These are phyloP conservation scores for Valencia hispanica DNA, from an alignment of 2,797 vertebrate species.

Conservation along the genomic window DNA sequence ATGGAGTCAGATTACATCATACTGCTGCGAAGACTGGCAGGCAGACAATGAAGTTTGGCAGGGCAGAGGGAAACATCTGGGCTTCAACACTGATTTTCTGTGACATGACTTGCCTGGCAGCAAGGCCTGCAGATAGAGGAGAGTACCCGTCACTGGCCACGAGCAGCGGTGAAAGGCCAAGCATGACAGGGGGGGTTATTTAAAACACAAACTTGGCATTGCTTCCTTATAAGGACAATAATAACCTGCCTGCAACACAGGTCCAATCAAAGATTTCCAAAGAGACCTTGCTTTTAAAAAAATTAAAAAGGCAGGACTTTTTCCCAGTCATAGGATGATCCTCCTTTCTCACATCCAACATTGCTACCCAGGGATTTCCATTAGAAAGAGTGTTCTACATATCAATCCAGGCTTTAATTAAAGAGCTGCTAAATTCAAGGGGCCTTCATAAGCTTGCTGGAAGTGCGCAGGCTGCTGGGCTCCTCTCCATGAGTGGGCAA, in stretches of 20 bases:
- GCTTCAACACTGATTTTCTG: slow-evolving; percentile 62
- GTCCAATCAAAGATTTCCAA: slow-evolving; percentile 16
- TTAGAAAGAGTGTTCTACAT: slow-evolving; percentile 85
- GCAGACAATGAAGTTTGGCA: slow-evolving; percentile 61
- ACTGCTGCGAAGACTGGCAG: slow-evolving; percentile 52
- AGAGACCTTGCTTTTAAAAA: slow-evolving; percentile 33
- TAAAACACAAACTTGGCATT: slow-evolving; percentile 46
- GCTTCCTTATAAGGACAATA: slow-evolving; percentile 34
- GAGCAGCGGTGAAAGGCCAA: slow-evolving; percentile 66
- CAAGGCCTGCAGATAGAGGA: slow-evolving; percentile 41
- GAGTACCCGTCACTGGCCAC: slow-evolving; percentile 46
- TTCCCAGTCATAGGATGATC: slow-evolving; percentile 38
- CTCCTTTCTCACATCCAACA: slow-evolving; percentile 42
- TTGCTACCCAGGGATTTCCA: slow-evolving; percentile 77
- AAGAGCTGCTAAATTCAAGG: slow-evolving; percentile 84
- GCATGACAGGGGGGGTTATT: slow-evolving; percentile 38
- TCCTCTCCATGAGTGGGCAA: slow-evolving; percentile 70
- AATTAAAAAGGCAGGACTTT: background rate
- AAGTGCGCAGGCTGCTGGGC: slow-evolving; percentile 66
- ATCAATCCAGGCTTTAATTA: slow-evolving; percentile 87
- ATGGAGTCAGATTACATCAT: slow-evolving; percentile 69
- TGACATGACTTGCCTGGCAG: slow-evolving; percentile 62
- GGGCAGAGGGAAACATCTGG: slow-evolving; percentile 65
- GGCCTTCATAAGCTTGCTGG: slow-evolving; percentile 66
- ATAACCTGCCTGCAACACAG: slow-evolving; percentile 39